phyloP scores from a whole-genome alignment of 2,113 vertebrate genomes.

The Neolamprologus falcicula region DNA sequence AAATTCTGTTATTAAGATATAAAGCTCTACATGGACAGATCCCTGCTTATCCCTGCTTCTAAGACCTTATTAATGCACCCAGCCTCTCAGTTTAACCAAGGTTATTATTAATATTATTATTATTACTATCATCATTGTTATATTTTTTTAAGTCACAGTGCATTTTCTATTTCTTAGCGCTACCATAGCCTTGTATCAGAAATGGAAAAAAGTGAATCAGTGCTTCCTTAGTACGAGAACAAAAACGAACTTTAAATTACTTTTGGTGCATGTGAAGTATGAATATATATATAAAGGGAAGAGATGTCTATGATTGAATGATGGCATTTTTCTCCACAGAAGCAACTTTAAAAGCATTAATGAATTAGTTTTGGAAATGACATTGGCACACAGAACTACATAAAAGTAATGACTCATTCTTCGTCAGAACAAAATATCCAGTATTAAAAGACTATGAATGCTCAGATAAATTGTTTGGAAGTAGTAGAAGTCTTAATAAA shows the following conservation, averaged over 20 bases:
- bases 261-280: not conserved
- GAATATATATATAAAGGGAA: not conserved
- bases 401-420: not conserved
- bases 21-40: not conserved
- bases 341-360: not conserved
- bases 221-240: fast-evolving
- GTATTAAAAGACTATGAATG: not conserved
- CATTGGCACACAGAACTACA: not conserved
- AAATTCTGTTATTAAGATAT: not conserved
- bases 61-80: not conserved
- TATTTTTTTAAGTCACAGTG: not conserved
- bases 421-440: not conserved
- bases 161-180: not conserved
- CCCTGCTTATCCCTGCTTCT: not conserved
- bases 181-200: not conserved
- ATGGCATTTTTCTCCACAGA: not conserved
- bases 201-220: not conserved
- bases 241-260: not conserved
- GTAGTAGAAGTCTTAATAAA: not conserved
- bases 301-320: not conserved
- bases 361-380: not conserved
- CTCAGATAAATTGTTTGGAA: not conserved
- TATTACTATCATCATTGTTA: not conserved
- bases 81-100: not conserved
- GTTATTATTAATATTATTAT: not conserved